Evolutionary conservation across 2,797 vertebrate species (phyloP).

Genomic region (Megalops cyprinoides): DNA sequence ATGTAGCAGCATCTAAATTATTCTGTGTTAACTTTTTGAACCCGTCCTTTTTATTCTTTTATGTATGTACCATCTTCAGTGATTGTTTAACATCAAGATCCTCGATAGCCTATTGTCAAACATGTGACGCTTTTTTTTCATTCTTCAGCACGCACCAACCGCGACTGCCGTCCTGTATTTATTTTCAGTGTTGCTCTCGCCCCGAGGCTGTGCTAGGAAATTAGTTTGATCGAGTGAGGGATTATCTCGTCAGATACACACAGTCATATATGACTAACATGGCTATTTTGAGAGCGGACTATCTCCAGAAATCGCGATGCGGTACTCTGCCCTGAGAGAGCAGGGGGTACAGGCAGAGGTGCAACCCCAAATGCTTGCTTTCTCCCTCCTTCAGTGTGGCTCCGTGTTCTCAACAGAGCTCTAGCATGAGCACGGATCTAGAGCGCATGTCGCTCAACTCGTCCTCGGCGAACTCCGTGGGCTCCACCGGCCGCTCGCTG

Average conservation of each 20-base stretch:
- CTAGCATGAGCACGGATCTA: constrained; percentile 83
- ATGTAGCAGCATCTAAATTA: not conserved
- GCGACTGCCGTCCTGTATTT: not conserved
- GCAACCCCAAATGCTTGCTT: constrained; percentile 7
- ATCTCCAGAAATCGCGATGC: constrained; percentile 59
- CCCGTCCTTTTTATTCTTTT: not conserved
- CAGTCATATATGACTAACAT: constrained; percentile 36
- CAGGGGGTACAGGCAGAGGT: constrained; percentile 46
- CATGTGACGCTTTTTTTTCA: not conserved
- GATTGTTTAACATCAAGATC: not conserved
- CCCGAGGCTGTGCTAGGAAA: not conserved
- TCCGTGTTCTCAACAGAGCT: constrained; percentile 51
- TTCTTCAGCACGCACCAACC: not conserved
- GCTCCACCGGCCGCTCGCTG: constrained; percentile 82
- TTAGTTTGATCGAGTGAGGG: constrained; percentile 15
- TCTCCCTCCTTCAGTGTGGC: constrained; percentile 48
- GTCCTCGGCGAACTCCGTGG: constrained; percentile 74
- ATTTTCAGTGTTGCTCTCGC: not conserved
- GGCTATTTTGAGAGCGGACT: constrained; percentile 45
- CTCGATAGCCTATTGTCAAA: not conserved
- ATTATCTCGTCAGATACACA: constrained; percentile 9
- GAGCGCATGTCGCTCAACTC: constrained; percentile 84
- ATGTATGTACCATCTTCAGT: not conserved
- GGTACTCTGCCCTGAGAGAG: constrained; percentile 46
- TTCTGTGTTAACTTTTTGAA: not conserved